These are phyloP conservation scores for Pantelozetes paolii DNA, from an alignment of 2,888 invertebrate species.

Conservation along the genomic window DNA sequence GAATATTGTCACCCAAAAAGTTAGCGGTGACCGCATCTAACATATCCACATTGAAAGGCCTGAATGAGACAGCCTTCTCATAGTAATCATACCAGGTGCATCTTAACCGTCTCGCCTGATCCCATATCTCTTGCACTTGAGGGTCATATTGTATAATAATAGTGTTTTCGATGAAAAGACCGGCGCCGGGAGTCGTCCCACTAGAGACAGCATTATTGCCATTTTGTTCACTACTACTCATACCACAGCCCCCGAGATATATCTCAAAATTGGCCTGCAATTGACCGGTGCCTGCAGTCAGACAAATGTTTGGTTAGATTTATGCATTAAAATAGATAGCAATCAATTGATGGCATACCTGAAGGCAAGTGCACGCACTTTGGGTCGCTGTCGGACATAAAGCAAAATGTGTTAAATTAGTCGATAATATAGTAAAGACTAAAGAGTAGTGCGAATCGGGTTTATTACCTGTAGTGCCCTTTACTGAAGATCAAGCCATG, in stretches of 20 bases:
- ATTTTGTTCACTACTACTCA: conserved; percentile 72
- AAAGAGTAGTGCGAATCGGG: not conserved
- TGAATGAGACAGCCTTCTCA: conserved; percentile 88
- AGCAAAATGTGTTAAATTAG: conserved; percentile 11
- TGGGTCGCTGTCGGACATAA: conserved; percentile 62
- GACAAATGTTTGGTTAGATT: not conserved
- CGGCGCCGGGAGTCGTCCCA: conserved; percentile 52
- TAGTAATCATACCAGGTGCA: conserved; percentile 96
- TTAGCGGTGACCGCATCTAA: conserved; percentile 89
- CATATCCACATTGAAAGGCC: conserved; percentile 89
- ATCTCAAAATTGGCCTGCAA: conserved; percentile 88
- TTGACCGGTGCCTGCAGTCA: conserved; percentile 68
- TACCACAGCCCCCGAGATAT: conserved; percentile 85
- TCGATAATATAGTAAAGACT: conserved; percentile 63
- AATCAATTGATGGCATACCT: not conserved
- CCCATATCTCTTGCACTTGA: conserved; percentile 91
- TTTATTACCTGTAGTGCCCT: conserved; percentile 54
- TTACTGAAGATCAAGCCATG: conserved; percentile 95
- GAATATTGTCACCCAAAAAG: conserved; percentile 88
- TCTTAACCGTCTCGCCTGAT: conserved; percentile 82
- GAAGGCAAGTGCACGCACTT: conserved; percentile 88
- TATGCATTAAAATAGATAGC: not conserved
- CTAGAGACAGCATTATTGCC: conserved; percentile 41
- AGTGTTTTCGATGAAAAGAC: conserved; percentile 89
- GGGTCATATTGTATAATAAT: conserved; percentile 87